A percentile compares a stretch with the other conserved stretches of the same genome.
These are phyloP conservation scores for Stenoptilia bipunctidactyla DNA, from an alignment of 2,888 invertebrate genomes.

Conservation along the genomic window DNA sequence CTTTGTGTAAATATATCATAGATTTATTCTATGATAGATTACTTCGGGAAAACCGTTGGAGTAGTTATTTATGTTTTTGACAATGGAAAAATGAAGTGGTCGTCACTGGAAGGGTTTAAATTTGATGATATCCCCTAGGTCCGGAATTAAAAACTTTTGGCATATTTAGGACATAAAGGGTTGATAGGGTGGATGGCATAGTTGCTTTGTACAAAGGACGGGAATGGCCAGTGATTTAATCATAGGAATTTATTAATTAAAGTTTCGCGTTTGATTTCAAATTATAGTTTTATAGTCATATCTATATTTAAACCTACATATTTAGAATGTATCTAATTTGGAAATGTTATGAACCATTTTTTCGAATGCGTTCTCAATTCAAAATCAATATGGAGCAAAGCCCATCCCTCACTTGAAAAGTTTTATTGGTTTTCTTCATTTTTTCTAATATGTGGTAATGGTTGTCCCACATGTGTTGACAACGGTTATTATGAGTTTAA, in stretches of 20 bases:
- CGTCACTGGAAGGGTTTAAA: slow-evolving; percentile 6
- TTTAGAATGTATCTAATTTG: too few species aligned
- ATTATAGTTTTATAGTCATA: too few species aligned
- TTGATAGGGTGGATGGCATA: slow-evolving; percentile 41
- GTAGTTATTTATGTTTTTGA: slow-evolving; percentile 23
- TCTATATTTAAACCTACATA: too few species aligned
- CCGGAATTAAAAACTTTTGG: slow-evolving; percentile 24
- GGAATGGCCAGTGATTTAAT: slow-evolving; percentile 27
- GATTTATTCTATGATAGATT: slow-evolving; percentile 64
- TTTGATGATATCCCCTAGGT: slow-evolving; percentile 23
- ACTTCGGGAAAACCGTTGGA: slow-evolving; percentile 29
- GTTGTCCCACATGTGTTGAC: slow-evolving; percentile 64
- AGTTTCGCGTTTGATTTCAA: slow-evolving; percentile 32
- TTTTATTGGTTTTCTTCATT: slow-evolving; percentile 66
- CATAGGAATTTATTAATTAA: slow-evolving; percentile 47
- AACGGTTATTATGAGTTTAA: slow-evolving; percentile 68
- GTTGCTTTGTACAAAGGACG: slow-evolving; percentile 36
- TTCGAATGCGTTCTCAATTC: neutral
- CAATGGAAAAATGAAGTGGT: slow-evolving; percentile 15
- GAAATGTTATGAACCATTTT: neutral
- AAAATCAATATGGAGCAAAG: slow-evolving; percentile 56
- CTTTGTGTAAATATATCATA: slow-evolving; percentile 68
- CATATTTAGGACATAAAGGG: slow-evolving; percentile 12
- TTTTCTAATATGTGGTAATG: slow-evolving; percentile 72
- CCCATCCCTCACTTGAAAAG: slow-evolving; percentile 24